These are phyloP conservation scores for Mythimna albipuncta DNA, from an alignment of 2,888 invertebrate genomes.

Conservation along the genomic window DNA sequence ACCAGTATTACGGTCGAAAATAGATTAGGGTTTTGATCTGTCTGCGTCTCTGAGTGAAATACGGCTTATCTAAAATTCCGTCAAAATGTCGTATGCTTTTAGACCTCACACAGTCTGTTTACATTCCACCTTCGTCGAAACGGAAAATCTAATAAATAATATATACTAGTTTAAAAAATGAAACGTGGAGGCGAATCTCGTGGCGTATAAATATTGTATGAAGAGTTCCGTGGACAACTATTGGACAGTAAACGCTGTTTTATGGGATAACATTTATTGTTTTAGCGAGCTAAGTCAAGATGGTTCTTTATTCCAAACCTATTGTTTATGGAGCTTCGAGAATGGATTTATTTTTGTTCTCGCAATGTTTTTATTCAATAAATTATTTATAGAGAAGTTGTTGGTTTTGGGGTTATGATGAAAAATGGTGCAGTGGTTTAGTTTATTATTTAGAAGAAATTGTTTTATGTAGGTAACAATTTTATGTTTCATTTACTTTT, in stretches of 20 bases:
- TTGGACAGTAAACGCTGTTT: slow-evolving; percentile 87
- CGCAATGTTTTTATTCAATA: slow-evolving; percentile 49
- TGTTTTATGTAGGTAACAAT: background rate
- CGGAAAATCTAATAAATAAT: slow-evolving; percentile 67
- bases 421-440: slow-evolving; percentile 28
- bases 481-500: slow-evolving; percentile 4
- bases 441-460: slow-evolving; percentile 8
- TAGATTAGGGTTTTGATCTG: background rate
- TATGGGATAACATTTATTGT: slow-evolving; percentile 87
- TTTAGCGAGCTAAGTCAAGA: slow-evolving; percentile 79
- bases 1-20: background rate
- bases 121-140: slow-evolving; percentile 43
- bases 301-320: slow-evolving; percentile 72
- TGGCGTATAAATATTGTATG: slow-evolving; percentile 87
- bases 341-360: slow-evolving; percentile 57
- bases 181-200: slow-evolving; percentile 59
- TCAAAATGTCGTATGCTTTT: slow-evolving; percentile 27
- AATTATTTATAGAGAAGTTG: slow-evolving; percentile 49
- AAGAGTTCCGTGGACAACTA: slow-evolving; percentile 83
- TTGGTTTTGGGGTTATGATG: slow-evolving; percentile 35
- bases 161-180: slow-evolving; percentile 70
- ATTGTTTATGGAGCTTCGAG: slow-evolving; percentile 75
- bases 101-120: slow-evolving; percentile 12
- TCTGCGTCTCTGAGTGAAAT: background rate
- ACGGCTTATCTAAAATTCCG: slow-evolving; percentile 1